phyloP scores from a whole-genome alignment of 2,888 invertebrate species.

The Hanleya hanleyi region DNA sequence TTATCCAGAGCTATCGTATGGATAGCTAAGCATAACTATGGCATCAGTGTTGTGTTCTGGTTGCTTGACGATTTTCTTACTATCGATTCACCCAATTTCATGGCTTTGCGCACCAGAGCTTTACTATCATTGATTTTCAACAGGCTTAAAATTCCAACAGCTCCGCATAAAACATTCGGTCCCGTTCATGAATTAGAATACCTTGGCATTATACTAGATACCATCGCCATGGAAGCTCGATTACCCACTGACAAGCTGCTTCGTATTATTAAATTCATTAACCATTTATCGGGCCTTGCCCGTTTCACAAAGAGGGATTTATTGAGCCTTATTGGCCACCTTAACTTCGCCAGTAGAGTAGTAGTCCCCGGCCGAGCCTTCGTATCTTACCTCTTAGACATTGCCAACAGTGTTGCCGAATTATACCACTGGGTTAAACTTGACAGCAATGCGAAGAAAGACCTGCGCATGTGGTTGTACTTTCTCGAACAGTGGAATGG shows the following conservation, averaged over 20 bases:
- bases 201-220: conserved; percentile 31
- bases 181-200: conserved; percentile 32
- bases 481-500: conserved; percentile 26
- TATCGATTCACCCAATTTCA: conserved; percentile 13
- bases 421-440: conserved; percentile 23
- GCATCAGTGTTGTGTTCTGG: conserved; percentile 14
- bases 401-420: conserved; percentile 19
- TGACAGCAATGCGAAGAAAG: conserved; percentile 18
- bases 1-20: conserved; percentile 19
- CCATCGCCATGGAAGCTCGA: conserved; percentile 27
- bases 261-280: conserved; percentile 17
- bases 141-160: conserved; percentile 24
- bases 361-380: conserved; percentile 31
- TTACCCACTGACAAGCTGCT: conserved; percentile 24
- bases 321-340: conserved; percentile 22
- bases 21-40: conserved; percentile 15
- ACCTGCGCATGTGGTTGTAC: conserved; percentile 25
- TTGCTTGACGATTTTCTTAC: conserved; percentile 28
- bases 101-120: conserved; percentile 13
- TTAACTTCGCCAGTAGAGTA: conserved; percentile 30
- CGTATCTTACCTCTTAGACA: conserved; percentile 25
- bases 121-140: conserved; percentile 9
- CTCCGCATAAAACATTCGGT: conserved; percentile 27
- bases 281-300: conserved; percentile 5
- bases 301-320: conserved; percentile 31